phyloP scores from a whole-genome alignment of 2,797 vertebrate species.

The Trematomus bernacchii region DNA sequence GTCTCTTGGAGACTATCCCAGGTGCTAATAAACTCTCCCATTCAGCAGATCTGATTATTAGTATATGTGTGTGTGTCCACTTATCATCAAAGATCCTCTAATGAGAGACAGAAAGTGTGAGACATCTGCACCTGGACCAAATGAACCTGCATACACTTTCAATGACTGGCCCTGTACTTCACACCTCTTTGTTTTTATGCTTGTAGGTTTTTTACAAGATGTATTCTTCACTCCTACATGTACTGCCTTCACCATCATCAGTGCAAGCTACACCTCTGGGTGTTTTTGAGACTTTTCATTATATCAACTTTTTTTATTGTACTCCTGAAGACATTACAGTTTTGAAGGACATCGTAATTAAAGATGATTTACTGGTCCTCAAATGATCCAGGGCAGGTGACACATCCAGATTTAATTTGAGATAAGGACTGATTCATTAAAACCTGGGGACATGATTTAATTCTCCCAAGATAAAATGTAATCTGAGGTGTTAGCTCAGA shows the following conservation, averaged over 20 bases:
- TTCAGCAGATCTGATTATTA: conserved; percentile 37
- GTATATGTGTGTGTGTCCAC: conserved; percentile 4
- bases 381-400: conserved; percentile 45
- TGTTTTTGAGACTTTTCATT: conserved; percentile 17
- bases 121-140: conserved; percentile 69
- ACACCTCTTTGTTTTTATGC: not conserved
- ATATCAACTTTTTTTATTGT: not conserved
- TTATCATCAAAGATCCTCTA: conserved; percentile 44
- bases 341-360: conserved; percentile 29
- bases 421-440: conserved; percentile 56
- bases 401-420: conserved; percentile 64
- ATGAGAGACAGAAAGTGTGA: conserved; percentile 42
- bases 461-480: conserved; percentile 26
- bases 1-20: conserved; percentile 30
- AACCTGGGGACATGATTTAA: conserved; percentile 45
- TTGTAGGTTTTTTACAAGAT: conserved; percentile 1
- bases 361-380: conserved; percentile 31
- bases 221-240: not conserved
- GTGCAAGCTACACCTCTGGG: conserved; percentile 1
- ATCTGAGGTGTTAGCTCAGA: conserved; percentile 3
- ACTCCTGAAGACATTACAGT: conserved; percentile 11
- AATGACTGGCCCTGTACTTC: conserved; percentile 20
- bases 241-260: not conserved
- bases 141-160: conserved; percentile 58
- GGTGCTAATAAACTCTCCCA: conserved; percentile 29